phyloP scores from a whole-genome alignment of 1,140 invertebrate genomes.

The Scaptodrosophila lebanonensis region DNA sequence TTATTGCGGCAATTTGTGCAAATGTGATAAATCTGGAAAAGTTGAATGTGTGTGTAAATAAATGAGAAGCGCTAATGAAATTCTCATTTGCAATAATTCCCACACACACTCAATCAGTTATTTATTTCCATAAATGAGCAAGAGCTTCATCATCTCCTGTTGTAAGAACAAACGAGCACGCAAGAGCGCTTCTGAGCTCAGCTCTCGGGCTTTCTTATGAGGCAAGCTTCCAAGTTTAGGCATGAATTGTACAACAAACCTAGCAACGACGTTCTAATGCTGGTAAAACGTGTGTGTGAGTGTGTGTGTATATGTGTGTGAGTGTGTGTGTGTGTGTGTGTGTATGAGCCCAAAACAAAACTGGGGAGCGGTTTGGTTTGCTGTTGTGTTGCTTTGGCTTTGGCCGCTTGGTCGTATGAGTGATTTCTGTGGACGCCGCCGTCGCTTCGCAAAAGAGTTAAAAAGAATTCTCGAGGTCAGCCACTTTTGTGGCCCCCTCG shows the following conservation, averaged over 20 bases:
- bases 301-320: too few species aligned
- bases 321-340: too few species aligned
- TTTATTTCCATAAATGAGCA: slow-evolving; percentile 1
- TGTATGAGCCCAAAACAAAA: slow-evolving; percentile 15
- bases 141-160: not conserved
- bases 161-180: not conserved
- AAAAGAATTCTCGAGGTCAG: slow-evolving; percentile 59
- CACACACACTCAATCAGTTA: slow-evolving; percentile 13
- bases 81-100: slow-evolving; percentile 13
- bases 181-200: not conserved
- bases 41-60: too few species aligned
- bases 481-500: slow-evolving; percentile 47
- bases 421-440: slow-evolving; percentile 42
- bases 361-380: not conserved
- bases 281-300: too few species aligned
- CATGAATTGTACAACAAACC: too few species aligned
- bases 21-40: too few species aligned
- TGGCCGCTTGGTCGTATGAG: slow-evolving; percentile 35
- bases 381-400: too few species aligned
- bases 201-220: slow-evolving; percentile 20
- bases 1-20: too few species aligned
- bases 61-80: slow-evolving; percentile 24
- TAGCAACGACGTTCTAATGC: slow-evolving; percentile 30
- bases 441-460: slow-evolving; percentile 1
- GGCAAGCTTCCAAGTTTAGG: slow-evolving; percentile 54